phyloP scores from a whole-genome alignment of 2,797 vertebrate species.

The Erpetoichthys calabaricus region DNA sequence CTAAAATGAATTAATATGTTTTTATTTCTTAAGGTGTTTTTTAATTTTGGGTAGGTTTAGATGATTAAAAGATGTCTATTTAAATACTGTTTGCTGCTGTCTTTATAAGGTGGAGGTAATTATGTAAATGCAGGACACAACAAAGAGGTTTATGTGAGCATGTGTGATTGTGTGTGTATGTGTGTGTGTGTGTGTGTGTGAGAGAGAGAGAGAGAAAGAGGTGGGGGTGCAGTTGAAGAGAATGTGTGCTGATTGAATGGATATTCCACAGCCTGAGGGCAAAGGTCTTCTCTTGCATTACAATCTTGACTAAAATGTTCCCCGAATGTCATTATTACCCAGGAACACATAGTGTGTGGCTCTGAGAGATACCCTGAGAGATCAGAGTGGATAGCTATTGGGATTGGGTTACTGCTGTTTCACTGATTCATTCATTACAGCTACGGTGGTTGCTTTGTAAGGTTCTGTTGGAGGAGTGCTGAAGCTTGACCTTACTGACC shows the following conservation, averaged over 20 bases:
- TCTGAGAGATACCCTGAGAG: conserved; percentile 48
- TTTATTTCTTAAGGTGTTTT: no score
- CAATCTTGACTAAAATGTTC: conserved; percentile 57
- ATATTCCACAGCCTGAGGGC: conserved; percentile 45
- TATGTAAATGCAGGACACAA: conserved; percentile 27
- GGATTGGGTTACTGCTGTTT: conserved; percentile 46
- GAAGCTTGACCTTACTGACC: conserved; percentile 26
- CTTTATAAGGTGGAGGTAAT: conserved; percentile 30
- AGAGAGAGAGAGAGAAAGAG: conserved; percentile 4
- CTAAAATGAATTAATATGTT: no score
- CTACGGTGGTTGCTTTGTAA: conserved; percentile 21
- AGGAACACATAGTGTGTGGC: conserved; percentile 60
- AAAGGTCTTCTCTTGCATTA: conserved; percentile 50
- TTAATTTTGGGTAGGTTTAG: no score
- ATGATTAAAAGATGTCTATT: background rate
- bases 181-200: no score
- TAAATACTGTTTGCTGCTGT: background rate
- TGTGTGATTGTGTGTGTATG: no score
- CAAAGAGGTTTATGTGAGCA: conserved; percentile 14
- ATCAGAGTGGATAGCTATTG: conserved; percentile 25
- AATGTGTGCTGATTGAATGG: conserved; percentile 48
- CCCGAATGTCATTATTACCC: conserved; percentile 65
- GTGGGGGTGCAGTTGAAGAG: conserved; percentile 34
- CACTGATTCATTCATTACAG: conserved; percentile 22
- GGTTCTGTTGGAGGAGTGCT: conserved; percentile 20